Percentiles rank a stretch among this genome's conserved stretches.
Conservation (phyloP, 2,888 invertebrate genomes). For the Aphelenchoides bicaudatus region DNA sequence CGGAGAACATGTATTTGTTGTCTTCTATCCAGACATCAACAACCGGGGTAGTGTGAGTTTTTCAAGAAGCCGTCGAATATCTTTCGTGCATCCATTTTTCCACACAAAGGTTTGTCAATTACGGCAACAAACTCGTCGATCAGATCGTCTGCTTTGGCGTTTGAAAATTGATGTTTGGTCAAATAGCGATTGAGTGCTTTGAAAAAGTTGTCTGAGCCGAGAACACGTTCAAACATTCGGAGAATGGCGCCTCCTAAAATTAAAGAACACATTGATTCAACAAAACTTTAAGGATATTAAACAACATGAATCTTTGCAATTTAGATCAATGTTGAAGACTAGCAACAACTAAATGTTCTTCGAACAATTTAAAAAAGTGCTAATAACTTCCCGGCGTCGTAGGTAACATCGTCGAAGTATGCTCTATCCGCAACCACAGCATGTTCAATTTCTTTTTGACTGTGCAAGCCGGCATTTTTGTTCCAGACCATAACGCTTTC, state of each 20-base stretch:
- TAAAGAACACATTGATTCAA: too few relatives aligned
- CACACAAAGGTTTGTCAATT: conserved; percentile 1
- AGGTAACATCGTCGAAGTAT: too few relatives aligned
- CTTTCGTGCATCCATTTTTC: conserved; percentile 26
- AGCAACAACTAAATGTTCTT: too few relatives aligned
- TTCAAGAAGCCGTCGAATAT: conserved; percentile 36
- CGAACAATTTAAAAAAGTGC: too few relatives aligned
- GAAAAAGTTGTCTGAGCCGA: conserved; percentile 27
- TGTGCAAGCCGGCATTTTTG: neutral
- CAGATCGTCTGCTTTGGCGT: conserved; percentile 75
- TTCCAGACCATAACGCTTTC: neutral
- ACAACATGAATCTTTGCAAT: too few relatives aligned
- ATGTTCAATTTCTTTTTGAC: too few relatives aligned
- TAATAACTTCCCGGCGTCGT: too few relatives aligned
- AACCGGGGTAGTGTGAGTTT: conserved; percentile 36
- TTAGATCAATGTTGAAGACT: too few relatives aligned
- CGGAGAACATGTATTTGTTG: neutral
- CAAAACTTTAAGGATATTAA: too few relatives aligned
- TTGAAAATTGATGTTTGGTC: conserved; percentile 69
- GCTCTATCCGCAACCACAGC: too few relatives aligned
- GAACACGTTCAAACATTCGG: conserved; percentile 31
- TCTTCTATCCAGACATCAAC: neutral
- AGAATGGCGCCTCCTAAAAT: conserved; percentile 29
- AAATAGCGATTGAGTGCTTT: conserved; percentile 65
- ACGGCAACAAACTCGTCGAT: conserved; percentile 70